Percentiles rank a stretch among this genome's conserved stretches.
phyloP scores from a whole-genome alignment of 2,113 vertebrate species.

The Amia ocellicauda region DNA sequence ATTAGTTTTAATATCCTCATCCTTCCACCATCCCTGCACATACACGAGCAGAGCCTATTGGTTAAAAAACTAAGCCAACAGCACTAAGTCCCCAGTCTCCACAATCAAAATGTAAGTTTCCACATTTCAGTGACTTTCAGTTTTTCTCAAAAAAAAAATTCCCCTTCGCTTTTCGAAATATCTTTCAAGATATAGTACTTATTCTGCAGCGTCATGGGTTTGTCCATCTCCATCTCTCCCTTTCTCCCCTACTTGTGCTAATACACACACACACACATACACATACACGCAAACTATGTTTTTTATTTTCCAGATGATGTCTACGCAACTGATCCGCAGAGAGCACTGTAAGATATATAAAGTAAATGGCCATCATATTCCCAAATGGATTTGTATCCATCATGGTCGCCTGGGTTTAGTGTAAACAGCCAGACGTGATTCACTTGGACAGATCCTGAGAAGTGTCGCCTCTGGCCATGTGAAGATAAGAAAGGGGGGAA shows the following conservation, averaged over 20 bases:
- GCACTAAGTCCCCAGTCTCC: too few species aligned
- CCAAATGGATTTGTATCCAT: slow-evolving; percentile 41
- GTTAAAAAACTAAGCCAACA: too few species aligned
- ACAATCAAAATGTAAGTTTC: too few species aligned
- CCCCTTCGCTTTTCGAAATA: slow-evolving; percentile 4
- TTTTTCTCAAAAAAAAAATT: slow-evolving; percentile 11
- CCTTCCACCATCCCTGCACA: too few species aligned
- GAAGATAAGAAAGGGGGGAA: neutral
- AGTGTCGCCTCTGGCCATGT: slow-evolving; percentile 11
- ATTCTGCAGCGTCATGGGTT: too few species aligned
- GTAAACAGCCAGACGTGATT: slow-evolving; percentile 13
- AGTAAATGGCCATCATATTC: slow-evolving; percentile 49
- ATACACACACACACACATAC: slow-evolving; percentile 14
- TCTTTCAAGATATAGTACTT: too few species aligned
- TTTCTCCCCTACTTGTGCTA: neutral
- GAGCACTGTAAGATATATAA: slow-evolving; percentile 30
- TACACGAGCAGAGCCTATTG: too few species aligned
- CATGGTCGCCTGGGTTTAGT: neutral
- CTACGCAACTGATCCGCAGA: slow-evolving; percentile 44
- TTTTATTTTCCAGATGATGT: slow-evolving; percentile 38
- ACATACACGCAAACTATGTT: neutral
- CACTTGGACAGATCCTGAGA: slow-evolving; percentile 22
- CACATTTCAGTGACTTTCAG: too few species aligned
- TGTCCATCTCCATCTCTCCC: slow-evolving; percentile 10
- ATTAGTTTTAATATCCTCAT: too few species aligned